Evolutionary conservation across 2,888 invertebrate genomes (phyloP).

Genomic region (Tridacna crocea): DNA sequence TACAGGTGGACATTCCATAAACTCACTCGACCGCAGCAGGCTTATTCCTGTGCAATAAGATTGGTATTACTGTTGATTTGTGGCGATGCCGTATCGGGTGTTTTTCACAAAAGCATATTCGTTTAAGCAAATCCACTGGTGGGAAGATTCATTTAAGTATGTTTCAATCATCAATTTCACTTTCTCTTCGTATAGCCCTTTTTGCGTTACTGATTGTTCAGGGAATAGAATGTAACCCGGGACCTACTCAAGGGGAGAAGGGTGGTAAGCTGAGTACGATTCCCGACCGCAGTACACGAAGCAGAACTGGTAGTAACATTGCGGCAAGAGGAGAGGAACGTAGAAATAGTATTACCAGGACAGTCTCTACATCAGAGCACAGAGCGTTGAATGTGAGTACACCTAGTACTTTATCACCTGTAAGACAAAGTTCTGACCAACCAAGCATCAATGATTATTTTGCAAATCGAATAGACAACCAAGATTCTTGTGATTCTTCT

Average conservation of each 20-base stretch:
- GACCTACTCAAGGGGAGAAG: background rate
- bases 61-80: background rate
- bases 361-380: background rate
- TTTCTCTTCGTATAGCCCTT: background rate
- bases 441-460: background rate
- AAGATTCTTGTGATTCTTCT: background rate
- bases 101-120: background rate
- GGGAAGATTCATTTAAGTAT: background rate
- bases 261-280: conserved; percentile 3
- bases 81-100: conserved; percentile 2
- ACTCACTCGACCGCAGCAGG: no score
- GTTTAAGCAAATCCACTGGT: background rate
- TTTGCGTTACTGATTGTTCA: background rate
- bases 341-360: background rate
- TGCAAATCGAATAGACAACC: background rate
- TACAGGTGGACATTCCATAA: no score
- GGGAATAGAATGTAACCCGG: background rate
- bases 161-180: no score
- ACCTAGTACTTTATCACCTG: background rate
- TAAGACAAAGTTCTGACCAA: background rate
- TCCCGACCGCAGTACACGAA: background rate
- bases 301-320: background rate
- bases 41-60: no score
- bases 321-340: no score
- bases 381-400: background rate